Evolutionary conservation across 2,797 vertebrate species (phyloP), one percentile per base, ranked within the genome.

Genomic region (Cyclopterus lumpus): DNA sequence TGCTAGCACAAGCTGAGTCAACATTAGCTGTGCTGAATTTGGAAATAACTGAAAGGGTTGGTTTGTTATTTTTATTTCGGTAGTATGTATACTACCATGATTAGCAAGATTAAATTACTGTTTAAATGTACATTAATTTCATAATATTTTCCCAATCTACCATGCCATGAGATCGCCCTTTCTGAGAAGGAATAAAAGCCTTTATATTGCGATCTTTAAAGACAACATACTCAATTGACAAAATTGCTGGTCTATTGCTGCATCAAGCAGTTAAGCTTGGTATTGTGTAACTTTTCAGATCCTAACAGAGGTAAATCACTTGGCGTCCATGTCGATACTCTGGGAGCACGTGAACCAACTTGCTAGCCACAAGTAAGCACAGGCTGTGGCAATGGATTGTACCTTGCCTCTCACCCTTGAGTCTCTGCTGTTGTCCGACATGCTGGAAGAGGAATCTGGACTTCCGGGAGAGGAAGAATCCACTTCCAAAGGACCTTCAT

Each of bases 391-490:
- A 66, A 54, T 22, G 40, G 3, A 18, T 22, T 38, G 6, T 59
- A 73, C 60, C 61, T 85, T 82, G 59, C 48, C 60, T 78, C 88
- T 89, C 36, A 89, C 88, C 82, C 84, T 85, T 11, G 93, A 92
- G 62, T 93, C 91, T 73, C 81, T 48, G 81, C 93, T 92, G 81
- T 91, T 89, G 58, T 96, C 95, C 6, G 95, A 95, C 93, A 95
- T 94, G 83, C 93, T 95, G 66, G 95, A 95, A 11, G 92, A 83
- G 15, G 94, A 95, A 78, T 94, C 93, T 2, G 97, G 97, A 84
- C 97, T 99, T 66, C 94, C 96, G 0, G 97, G 96, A 3, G 97
- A 95, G 1, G 98, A 98, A 10, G 97, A 95, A 84, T 96, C 98
- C 12, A 98, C 97, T 82, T 98, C 95, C 79, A 99, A 94, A 1